Percentiles rank a stretch among this genome's conserved stretches.
Conservation (phyloP, 2,888 invertebrate species). For the Oscheius myriophilus region DNA sequence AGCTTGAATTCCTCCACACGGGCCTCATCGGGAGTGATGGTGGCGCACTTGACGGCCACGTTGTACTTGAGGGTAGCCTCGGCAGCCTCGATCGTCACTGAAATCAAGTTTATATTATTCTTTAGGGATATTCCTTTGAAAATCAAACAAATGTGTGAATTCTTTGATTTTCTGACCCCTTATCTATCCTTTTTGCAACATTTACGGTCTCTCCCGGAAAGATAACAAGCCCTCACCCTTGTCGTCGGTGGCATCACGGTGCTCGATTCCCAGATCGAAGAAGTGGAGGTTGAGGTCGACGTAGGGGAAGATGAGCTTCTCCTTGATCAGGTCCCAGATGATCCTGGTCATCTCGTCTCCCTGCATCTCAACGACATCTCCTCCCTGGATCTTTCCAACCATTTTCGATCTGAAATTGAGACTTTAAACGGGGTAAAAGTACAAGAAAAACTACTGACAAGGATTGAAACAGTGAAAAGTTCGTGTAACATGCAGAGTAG, state of each 20-base stretch:
- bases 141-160: no score
- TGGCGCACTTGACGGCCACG: slow-evolving; percentile 97
- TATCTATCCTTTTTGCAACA: no score
- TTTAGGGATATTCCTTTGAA: neutral
- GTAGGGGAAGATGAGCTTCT: slow-evolving; percentile 94
- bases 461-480: no score
- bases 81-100: slow-evolving; percentile 93
- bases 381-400: slow-evolving; percentile 64
- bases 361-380: slow-evolving; percentile 74
- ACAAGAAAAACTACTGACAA: neutral
- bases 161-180: no score
- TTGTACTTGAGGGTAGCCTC: slow-evolving; percentile 95
- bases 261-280: slow-evolving; percentile 93
- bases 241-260: slow-evolving; percentile 91
- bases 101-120: slow-evolving; percentile 15
- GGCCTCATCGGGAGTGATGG: slow-evolving; percentile 96
- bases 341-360: slow-evolving; percentile 78
- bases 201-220: neutral
- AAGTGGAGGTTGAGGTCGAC: slow-evolving; percentile 92
- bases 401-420: slow-evolving; percentile 13
- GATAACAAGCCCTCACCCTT: slow-evolving; percentile 74
- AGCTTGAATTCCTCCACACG: slow-evolving; percentile 82
- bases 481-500: no score
- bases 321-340: slow-evolving; percentile 97
- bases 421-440: neutral